These are phyloP conservation scores for Limanda limanda DNA, from an alignment of 2,113 vertebrate species.

Conservation along the genomic window DNA sequence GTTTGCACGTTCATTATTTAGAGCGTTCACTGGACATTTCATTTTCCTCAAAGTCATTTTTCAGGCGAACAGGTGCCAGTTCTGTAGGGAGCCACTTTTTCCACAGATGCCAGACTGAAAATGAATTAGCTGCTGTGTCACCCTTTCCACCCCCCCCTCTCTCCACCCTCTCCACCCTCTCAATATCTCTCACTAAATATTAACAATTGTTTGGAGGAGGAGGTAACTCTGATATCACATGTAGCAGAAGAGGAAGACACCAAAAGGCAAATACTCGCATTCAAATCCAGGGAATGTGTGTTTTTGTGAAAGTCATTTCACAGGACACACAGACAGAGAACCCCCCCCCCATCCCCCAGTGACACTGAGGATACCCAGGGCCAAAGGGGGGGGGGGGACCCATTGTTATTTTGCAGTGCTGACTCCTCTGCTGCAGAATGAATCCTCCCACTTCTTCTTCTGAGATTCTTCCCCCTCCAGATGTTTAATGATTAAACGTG, in stretches of 20 bases:
- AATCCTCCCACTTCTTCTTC: conserved; percentile 4
- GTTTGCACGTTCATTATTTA: conserved; percentile 34
- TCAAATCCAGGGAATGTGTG: too few species aligned
- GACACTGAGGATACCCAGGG: conserved; percentile 24
- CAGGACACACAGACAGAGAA: too few species aligned
- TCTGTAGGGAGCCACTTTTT: conserved; percentile 9
- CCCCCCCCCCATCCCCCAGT: too few species aligned
- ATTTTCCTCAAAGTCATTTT: conserved; percentile 43
- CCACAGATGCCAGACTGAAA: conserved; percentile 21
- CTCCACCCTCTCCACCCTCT: too few species aligned
- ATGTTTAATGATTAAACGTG: not conserved
- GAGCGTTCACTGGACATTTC: conserved; percentile 15
- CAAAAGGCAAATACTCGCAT: conserved; percentile 13
- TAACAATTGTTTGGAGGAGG: conserved; percentile 31
- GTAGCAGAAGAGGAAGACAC: conserved; percentile 10
- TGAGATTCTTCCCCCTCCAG: not conserved
- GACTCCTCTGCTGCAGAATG: conserved; percentile 16
- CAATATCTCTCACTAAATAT: conserved; percentile 39
- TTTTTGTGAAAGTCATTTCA: conserved; percentile 46
- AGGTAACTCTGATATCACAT: conserved; percentile 1
- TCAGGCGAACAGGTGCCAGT: conserved; percentile 24
- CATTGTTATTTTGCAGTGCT: conserved; percentile 6
- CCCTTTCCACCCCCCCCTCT: too few species aligned
- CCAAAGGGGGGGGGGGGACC: not conserved
- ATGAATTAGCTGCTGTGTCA: conserved; percentile 23